Conservation (phyloP, 1,140 invertebrate genomes). For the Triops longicaudatus region DNA sequence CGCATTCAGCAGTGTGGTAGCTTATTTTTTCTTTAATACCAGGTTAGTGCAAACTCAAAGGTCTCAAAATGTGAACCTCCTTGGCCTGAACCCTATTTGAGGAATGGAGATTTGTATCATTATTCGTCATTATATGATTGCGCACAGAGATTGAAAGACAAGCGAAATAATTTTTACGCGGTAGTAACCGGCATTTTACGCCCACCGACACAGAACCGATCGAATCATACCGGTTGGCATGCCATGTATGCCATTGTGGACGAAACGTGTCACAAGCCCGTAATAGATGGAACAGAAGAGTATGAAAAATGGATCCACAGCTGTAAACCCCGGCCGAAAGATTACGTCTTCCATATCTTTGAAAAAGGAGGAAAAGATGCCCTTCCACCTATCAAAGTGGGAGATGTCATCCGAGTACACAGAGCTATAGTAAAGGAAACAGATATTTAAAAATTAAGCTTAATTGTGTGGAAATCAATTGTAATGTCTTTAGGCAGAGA, state of each 20-base stretch:
- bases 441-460: background rate
- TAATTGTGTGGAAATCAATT: background rate
- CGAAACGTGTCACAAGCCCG: background rate
- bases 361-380: background rate
- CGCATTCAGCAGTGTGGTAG: background rate
- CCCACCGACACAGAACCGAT: background rate
- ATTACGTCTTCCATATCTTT: background rate
- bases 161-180: background rate
- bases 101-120: too few relatives aligned
- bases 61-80: too few relatives aligned
- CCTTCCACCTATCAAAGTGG: background rate
- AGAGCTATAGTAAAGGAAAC: background rate
- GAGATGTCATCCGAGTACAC: background rate
- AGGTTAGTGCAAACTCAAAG: too few relatives aligned
- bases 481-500: background rate
- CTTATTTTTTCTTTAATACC: too few relatives aligned
- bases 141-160: background rate
- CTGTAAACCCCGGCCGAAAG: background rate
- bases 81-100: too few relatives aligned
- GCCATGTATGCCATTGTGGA: background rate
- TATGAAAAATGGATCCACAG: background rate
- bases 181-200: background rate
- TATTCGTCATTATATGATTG: background rate
- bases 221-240: background rate
- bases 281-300: background rate